Evolutionary conservation across 2,113 vertebrate species (phyloP), one percentile per base, ranked within the genome.

Genomic region (Elgaria multicarinata): DNA sequence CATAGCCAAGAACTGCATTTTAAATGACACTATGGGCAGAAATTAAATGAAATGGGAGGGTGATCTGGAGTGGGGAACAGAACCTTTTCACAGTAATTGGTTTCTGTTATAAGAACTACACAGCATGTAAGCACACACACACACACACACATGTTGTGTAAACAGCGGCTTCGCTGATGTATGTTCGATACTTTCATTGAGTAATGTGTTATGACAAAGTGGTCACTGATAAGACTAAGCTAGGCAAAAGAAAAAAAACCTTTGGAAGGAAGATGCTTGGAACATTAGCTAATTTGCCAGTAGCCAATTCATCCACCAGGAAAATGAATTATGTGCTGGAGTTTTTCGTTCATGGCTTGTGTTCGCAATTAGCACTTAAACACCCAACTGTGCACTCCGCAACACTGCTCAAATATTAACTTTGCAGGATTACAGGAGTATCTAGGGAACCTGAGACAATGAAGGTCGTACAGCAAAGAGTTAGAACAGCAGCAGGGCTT

Each of bases 241-340:
- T 79, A 76, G 88, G 93, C 55, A 66, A 72, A 62, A 3, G 0
- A 18, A 3, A 16, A 39, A 26, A 66, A 78, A 82, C 83, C 80
- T 86, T 71, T 26, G 46, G 72, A 86, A 85, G 83, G 14, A 64
- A 92, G 74, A 42, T 90, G 58, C 74, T 92, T 83, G 86, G 84
- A 90, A 39, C 39, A 83, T 90, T 46, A 90, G 85, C 62, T 84
- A 36, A 92, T 90, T 95, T 93, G 81, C 55, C 88, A 85, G 42
- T 62, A 66, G 39, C 22, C 81, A 74, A 55, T 89, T 84, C 83
- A 83, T 42, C 55, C 46, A 58, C 44, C 0, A 84, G 78, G 90
- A 74, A 46, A 83, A 89, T 0, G 33, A 44, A 71, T 87, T 75
- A 67, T 44, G 88, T 53, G 33, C 55, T 87, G 66, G 85, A 69